These are phyloP conservation scores for Myotis daubentonii DNA, from an alignment of 2,797 vertebrate species.

Conservation along the genomic window DNA sequence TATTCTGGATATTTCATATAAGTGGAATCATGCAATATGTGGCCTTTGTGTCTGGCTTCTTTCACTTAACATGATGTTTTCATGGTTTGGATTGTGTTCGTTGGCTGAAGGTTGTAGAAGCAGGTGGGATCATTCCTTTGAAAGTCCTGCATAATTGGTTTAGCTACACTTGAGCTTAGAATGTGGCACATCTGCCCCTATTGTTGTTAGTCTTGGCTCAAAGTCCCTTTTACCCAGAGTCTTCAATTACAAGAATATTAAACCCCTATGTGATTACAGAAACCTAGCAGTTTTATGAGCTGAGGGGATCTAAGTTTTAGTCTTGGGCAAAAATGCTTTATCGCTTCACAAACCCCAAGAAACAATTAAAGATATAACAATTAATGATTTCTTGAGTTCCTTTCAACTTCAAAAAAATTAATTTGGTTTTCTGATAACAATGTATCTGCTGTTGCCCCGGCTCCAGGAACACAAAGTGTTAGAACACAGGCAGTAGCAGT, in stretches of 20 bases:
- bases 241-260: conserved; percentile 11
- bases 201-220: not conserved
- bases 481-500: not conserved
- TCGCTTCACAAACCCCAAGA: not conserved
- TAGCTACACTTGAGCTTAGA: not conserved
- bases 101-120: not conserved
- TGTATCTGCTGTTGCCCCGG: not conserved
- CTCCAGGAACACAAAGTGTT: not conserved
- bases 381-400: not conserved
- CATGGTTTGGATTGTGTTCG: not conserved
- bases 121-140: not conserved
- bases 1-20: not conserved
- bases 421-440: not conserved
- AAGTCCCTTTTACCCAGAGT: not conserved
- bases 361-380: not conserved
- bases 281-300: not conserved
- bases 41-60: not conserved
- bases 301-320: not conserved
- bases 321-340: not conserved
- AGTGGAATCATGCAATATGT: not conserved
- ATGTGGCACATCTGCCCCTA: not conserved
- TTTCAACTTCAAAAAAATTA: not conserved
- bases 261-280: not conserved
- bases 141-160: not conserved
- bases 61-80: not conserved